Percentiles rank a stretch among this genome's conserved stretches.
Evolutionary conservation across 1,140 invertebrate genomes (phyloP).

Genomic region (Neodiprion lecontei): DNA sequence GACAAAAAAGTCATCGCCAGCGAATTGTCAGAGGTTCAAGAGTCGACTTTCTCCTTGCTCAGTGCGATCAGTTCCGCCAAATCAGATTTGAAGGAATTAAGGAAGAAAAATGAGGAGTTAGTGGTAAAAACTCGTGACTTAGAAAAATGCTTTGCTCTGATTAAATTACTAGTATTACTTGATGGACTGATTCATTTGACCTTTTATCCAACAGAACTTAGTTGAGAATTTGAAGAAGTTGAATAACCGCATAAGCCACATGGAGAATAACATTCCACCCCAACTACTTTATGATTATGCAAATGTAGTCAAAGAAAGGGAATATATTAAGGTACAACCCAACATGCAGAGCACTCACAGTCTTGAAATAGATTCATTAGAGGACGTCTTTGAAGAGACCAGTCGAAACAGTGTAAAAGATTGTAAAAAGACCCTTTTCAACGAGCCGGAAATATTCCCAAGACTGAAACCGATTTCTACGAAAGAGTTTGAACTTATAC

Average conservation of each 20-base stretch:
- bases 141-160: not conserved
- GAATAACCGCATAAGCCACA: constrained; percentile 9
- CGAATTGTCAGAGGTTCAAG: constrained; percentile 24
- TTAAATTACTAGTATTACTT: constrained; percentile 10
- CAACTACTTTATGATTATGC: not conserved
- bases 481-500: constrained; percentile 48
- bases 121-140: constrained; percentile 29
- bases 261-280: constrained; percentile 8
- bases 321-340: not conserved
- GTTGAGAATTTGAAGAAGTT: not conserved
- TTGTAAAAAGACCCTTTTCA: constrained; percentile 50
- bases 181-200: not conserved
- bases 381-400: not conserved
- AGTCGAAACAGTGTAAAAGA: constrained; percentile 22
- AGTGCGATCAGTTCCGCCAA: constrained; percentile 26
- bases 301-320: constrained; percentile 1
- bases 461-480: constrained; percentile 30
- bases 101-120: constrained; percentile 31
- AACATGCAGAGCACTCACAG: constrained; percentile 2
- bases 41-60: constrained; percentile 18
- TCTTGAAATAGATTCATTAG: not conserved
- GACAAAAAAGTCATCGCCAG: constrained; percentile 34
- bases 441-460: constrained; percentile 37
- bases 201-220: not conserved
- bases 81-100: constrained; percentile 31